Base-by-base conservation (phyloP, 2,797 vertebrate genomes). In the Alca torda region DNA sequence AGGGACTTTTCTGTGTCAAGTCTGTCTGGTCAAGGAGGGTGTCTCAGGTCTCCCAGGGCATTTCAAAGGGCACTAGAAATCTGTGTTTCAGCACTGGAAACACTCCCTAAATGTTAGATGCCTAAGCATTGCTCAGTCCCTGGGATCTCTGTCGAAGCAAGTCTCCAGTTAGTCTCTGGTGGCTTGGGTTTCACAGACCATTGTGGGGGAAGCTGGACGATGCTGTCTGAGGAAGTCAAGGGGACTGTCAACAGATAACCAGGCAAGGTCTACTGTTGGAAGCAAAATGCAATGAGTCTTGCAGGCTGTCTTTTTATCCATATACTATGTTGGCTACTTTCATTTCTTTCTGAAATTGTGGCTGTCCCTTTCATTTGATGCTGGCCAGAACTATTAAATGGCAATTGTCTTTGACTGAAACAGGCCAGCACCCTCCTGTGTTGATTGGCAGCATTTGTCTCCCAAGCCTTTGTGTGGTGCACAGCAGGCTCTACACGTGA, bases 121-220 rank as follows among this genome's bases (percentile, higher is more conserved):
- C 21, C 13, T 50, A 30, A 73, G 15, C 11, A 7, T 46, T 45
- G 19, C 24, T 84, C 17, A 61, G 0, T 57, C 33, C 33, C 39
- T 75, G 23, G 23, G 51, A 54, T 50, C 11, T 11, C 16, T 54
- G n/a, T 25, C 5, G 0, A 70, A 77, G 2, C 0, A 0, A 78
- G 43, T 35, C 51, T 74, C 21, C 56, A 75, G 51, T 19, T 67
- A 74, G 41, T 45, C 28, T 10, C 21, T 43, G 41, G 48, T 26
- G 16, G 31, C 6, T 53, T 60, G n/a, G 25, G 15, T 43, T 30
- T 85, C 37, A 57, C 11, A 51, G 46, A 69, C 23, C 10, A 11
- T 28, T 37, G 30, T 53, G 41, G 7, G 13, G n/a, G 77, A 89
- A 64, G 37, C 48, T 77, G 64, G 41, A 61, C 8, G 41, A 19